Base-by-base conservation (phyloP, 2,888 invertebrate species). In the Oligia latruncula region DNA sequence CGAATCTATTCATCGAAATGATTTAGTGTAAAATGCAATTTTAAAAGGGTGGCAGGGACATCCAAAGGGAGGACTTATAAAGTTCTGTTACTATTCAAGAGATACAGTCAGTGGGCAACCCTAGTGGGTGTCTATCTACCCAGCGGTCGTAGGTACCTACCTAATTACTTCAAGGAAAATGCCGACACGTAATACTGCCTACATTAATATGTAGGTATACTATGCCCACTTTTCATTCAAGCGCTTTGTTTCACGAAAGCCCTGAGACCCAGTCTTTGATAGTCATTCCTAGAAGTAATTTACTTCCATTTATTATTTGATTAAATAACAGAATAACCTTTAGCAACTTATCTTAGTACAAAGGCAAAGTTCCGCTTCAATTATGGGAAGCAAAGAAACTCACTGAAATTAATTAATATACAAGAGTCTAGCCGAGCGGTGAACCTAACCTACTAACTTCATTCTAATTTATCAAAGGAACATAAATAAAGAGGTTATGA, bases 401-500 rank as follows among this genome's bases (percentile, higher is more conserved):
- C 67, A 9, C 6, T 13, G 15, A 64, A 76, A 78, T 29, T 80
- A 76, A 78, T 29, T 77, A 35, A 67, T 72, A 78, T 52, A 55
- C 35, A 58, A 71, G 1, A 58, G 40, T 40, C 52, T 15, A 72
- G 29, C 29, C 29, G 29, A 29, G 20, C 17, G 17, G 67, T 66
- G 11, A 29, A 74, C 0, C n/a, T 46, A 70, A 29, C 29, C 29
- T 29, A 29, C 58, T 65, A 46, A 74, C 40, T 81, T 82, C 40
- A 60, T 60, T 76, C 2, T 49, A 40, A 77, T 67, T 67, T 62
- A 17, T n/a, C 49, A 83, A 71, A 62, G 67, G 55, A 58, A n/a
- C 17, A 20, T 20, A 17, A 55, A 43, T 17, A 62, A 73, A 40
- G 17, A 40, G 46, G 23, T 74, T 23, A 40, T 20, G 29, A 70